Evolutionary conservation across 2,113 vertebrate species (phyloP).

Genomic region (Semicossyphus pulcher): DNA sequence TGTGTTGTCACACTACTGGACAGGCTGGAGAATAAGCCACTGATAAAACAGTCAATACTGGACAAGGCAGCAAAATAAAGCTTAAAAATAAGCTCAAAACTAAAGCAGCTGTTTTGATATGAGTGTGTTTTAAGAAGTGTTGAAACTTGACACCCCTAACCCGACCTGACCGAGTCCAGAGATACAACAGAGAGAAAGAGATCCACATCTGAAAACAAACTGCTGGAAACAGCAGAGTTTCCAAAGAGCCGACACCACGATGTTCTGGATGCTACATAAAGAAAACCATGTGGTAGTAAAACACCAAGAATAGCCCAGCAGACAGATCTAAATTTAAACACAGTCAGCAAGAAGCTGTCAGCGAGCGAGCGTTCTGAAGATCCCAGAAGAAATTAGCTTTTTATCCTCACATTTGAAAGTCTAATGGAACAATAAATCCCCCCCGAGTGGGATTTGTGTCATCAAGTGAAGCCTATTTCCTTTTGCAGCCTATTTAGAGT

Average conservation of each 20-base stretch:
- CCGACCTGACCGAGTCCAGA: not conserved
- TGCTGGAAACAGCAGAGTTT: not conserved
- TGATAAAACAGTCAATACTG: not conserved
- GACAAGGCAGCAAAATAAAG: not conserved
- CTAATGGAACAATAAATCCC: constrained; percentile 29
- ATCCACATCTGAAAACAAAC: too few relatives aligned
- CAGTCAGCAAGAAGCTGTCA: constrained; percentile 32
- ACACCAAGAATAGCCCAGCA: constrained; percentile 30
- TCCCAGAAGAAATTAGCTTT: constrained; percentile 7
- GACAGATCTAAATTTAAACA: constrained; percentile 62
- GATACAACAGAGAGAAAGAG: too few relatives aligned
- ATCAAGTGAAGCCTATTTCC: not conserved
- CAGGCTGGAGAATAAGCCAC: not conserved
- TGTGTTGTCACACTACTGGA: constrained; percentile 13
- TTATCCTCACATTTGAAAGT: constrained; percentile 51
- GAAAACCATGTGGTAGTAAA: constrained; percentile 20
- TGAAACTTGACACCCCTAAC: not conserved
- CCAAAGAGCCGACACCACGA: not conserved
- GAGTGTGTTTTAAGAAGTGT: too few relatives aligned
- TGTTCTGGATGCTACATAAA: not conserved
- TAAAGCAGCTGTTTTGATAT: not conserved
- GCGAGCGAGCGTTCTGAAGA: constrained; percentile 14
- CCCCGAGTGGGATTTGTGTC: constrained; percentile 1
- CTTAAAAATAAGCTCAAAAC: not conserved
- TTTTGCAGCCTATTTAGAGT: not conserved